phyloP scores from a whole-genome alignment of 2,113 vertebrate species.

The Lophura nycthemera region DNA sequence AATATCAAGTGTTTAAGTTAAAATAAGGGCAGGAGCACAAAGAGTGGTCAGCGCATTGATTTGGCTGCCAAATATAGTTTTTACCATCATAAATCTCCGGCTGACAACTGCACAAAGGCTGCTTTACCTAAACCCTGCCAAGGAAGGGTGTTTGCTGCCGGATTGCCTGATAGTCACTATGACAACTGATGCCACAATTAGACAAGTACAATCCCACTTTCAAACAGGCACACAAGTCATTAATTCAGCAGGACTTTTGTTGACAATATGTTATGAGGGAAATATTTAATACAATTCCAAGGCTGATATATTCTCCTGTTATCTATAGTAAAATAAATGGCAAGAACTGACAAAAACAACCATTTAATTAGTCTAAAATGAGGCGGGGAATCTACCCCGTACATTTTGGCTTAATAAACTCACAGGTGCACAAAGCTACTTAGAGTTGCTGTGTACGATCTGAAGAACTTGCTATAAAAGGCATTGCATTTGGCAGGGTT shows the following conservation, averaged over 20 bases:
- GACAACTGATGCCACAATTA: constrained; percentile 95
- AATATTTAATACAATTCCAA: constrained; percentile 81
- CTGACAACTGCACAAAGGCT: constrained; percentile 93
- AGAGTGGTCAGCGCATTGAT: constrained; percentile 88
- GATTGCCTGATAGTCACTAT: constrained; percentile 95
- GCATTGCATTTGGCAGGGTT: neutral
- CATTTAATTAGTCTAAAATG: constrained; percentile 78
- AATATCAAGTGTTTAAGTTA: constrained; percentile 87
- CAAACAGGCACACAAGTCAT: constrained; percentile 89
- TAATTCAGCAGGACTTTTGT: constrained; percentile 87
- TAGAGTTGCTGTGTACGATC: neutral
- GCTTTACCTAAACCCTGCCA: constrained; percentile 91
- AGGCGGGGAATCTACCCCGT: constrained; percentile 53
- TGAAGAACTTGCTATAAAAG: constrained; percentile 20
- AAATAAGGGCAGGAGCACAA: constrained; percentile 85
- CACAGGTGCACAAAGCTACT: constrained; percentile 55
- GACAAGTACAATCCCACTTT: constrained; percentile 93
- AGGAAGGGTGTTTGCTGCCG: constrained; percentile 89
- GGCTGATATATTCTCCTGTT: constrained; percentile 78
- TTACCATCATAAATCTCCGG: constrained; percentile 92
- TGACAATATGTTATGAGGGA: constrained; percentile 81
- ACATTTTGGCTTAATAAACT: constrained; percentile 67
- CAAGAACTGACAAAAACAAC: constrained; percentile 76
- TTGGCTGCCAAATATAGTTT: constrained; percentile 93
- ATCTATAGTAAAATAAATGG: constrained; percentile 81